Evolutionary conservation across 2,113 vertebrate genomes (phyloP).

Genomic region (Mormyrus lacerda): DNA sequence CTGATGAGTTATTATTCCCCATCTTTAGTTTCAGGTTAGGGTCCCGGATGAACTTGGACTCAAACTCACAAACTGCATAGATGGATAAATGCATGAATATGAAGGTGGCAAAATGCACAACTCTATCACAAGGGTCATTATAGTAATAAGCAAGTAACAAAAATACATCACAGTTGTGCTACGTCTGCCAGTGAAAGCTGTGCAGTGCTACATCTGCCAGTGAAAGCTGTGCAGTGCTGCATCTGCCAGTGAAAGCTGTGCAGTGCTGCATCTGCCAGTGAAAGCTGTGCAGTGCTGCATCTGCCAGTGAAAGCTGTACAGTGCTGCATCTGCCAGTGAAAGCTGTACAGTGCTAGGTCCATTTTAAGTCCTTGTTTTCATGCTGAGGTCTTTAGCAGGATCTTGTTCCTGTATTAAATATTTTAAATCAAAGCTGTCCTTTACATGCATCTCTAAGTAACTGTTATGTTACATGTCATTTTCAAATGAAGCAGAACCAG

Average conservation of each 20-base stretch:
- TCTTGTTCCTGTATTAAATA: not conserved
- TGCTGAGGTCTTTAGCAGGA: not conserved
- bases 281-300: not conserved
- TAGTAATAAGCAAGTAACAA: not conserved
- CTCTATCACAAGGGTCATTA: not conserved
- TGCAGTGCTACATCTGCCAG: too few species aligned
- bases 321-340: not conserved
- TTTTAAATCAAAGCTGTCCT: not conserved
- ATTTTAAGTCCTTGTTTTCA: not conserved
- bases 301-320: not conserved
- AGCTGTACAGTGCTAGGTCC: not conserved
- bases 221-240: too few species aligned
- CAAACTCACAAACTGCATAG: not conserved
- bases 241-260: not conserved
- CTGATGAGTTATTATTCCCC: not conserved
- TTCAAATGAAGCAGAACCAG: not conserved
- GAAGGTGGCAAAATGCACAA: not conserved
- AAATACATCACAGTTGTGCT: not conserved
- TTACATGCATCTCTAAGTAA: not conserved
- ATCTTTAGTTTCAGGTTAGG: not conserved
- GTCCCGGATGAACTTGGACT: not conserved
- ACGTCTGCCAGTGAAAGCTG: too few species aligned
- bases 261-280: too few species aligned
- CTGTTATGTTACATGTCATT: not conserved
- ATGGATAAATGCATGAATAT: too few species aligned